Conservation (phyloP, 2,113 vertebrate genomes). For the Alosa alosa region DNA sequence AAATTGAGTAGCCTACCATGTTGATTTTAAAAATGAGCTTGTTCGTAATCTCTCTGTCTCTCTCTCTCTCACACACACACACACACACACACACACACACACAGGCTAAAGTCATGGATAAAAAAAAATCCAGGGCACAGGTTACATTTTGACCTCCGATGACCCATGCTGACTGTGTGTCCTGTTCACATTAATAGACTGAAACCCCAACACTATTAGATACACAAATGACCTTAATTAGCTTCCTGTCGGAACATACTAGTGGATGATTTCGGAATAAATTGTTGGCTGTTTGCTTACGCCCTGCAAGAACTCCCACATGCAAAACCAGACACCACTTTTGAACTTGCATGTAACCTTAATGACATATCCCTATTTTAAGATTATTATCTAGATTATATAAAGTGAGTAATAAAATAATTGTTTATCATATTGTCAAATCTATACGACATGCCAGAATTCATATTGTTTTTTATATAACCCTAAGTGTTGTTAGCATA, state of each 20-base stretch:
- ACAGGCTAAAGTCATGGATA: not conserved
- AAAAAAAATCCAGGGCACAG: not conserved
- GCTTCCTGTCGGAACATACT: not conserved
- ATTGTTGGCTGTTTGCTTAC: not conserved
- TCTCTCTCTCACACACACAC: not conserved
- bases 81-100: constrained; percentile 14
- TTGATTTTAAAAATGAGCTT: not conserved
- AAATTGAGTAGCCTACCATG: not conserved
- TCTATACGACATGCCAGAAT: not conserved
- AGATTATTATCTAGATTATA: not conserved
- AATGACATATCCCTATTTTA: not conserved
- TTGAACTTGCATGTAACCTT: not conserved
- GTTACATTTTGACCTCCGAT: not conserved
- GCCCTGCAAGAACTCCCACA: not conserved
- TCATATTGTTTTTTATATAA: not conserved
- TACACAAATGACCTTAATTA: not conserved
- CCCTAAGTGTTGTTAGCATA: not conserved
- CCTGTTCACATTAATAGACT: not conserved
- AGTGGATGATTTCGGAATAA: not conserved
- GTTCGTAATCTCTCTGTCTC: not conserved
- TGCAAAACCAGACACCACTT: not conserved
- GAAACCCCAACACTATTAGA: not conserved
- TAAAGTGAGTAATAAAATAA: not conserved
- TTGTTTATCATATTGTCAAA: not conserved
- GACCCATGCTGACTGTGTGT: not conserved